These are phyloP conservation scores for Pogonomyrmex barbatus DNA, from an alignment of 1,140 invertebrate genomes.

Conservation along the genomic window DNA sequence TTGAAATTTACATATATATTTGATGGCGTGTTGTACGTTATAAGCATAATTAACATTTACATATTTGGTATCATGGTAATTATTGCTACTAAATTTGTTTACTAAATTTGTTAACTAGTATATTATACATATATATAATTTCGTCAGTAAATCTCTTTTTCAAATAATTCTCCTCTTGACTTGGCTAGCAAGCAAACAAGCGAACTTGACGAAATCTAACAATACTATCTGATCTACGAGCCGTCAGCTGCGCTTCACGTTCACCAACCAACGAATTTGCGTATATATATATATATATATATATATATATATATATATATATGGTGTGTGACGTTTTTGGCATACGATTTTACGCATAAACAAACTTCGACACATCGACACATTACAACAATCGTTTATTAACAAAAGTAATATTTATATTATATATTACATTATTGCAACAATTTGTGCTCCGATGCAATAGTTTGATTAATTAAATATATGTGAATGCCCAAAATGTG, in stretches of 20 bases:
- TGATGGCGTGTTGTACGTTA: not conserved
- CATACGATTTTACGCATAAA: not conserved
- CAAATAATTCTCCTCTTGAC: not conserved
- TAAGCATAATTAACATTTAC: not conserved
- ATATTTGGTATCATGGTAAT: not conserved
- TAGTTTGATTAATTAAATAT: not conserved
- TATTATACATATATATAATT: not conserved
- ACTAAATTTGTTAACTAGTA: too few relatives aligned
- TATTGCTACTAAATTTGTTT: not conserved
- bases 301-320: too few relatives aligned
- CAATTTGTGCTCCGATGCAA: not conserved
- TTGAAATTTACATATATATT: not conserved
- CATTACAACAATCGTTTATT: not conserved
- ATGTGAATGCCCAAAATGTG: not conserved
- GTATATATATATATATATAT: too few relatives aligned
- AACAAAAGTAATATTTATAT: not conserved
- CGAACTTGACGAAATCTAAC: constrained; percentile 1
- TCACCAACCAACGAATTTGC: constrained; percentile 31
- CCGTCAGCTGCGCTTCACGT: constrained; percentile 46
- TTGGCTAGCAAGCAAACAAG: not conserved
- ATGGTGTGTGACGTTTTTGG: not conserved
- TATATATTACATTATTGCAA: not conserved
- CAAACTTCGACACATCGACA: not conserved
- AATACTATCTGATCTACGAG: constrained; percentile 56
- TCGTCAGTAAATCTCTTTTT: not conserved